Evolutionary conservation across 2,888 invertebrate species (phyloP), one percentile per base, ranked within the genome.

Genomic region (Melinaea menophilus): DNA sequence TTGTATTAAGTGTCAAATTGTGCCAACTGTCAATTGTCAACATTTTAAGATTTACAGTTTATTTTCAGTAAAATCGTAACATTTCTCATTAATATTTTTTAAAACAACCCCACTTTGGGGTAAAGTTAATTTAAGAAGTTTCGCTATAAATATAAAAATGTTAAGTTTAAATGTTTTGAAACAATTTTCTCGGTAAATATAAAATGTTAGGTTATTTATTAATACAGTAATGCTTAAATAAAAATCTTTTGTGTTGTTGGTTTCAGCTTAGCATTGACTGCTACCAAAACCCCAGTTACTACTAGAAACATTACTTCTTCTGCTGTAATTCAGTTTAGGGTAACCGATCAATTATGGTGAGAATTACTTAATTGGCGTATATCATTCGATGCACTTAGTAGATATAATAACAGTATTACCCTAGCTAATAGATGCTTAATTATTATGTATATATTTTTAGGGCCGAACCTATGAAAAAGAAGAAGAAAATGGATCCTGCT

Each of bases 391-490:
- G 41, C 12, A 11, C 12, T 54, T 13, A 54, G 7, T 9, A 41
- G 41, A 37, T 37, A 37, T 37, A 9, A 41, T 41, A 3, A 9
- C 41, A 41, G 11, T 9, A 41, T 1, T 41, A 41, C 11, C 3
- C 7, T 41, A 9, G 41, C 9, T 9, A 37, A 3, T 41, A 41
- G 41, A 9, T 41, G 7, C 1, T 51, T 0, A 31, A 51, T 31
- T 31, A 51, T 51, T 51, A 22, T 51, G 12, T 55, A 56, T 55
- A 55, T 55, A 62, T 65, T 86, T 88, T 56, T 74, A 95, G 95
- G 80, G 97, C 94, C 4, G 97, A 97, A 81, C 98, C 98, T 2
- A 80, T 98, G 78, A 98, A 97, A 81, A 98, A 96, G 82, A 98
- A 97, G 85, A 97, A 95, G 79, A 94, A 93, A 78, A 60, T 97